A percentile compares a stretch with the other conserved stretches of the same genome.
These are phyloP conservation scores for Dolichotis patagonum DNA, from an alignment of 2,113 vertebrate species.

Conservation along the genomic window DNA sequence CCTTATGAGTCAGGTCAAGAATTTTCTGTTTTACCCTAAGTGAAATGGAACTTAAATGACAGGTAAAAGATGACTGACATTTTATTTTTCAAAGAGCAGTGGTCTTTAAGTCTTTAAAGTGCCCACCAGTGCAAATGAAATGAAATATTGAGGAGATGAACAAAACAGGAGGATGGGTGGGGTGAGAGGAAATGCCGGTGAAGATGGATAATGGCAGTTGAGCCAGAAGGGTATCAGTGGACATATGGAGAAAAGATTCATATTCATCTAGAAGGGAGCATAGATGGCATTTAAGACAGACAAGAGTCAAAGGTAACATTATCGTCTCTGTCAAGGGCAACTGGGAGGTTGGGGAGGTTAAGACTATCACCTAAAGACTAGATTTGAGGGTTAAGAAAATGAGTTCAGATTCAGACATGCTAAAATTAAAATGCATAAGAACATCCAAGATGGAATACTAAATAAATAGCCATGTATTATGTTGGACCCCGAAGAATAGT, in stretches of 20 bases:
- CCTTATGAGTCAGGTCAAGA: background rate
- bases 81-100: conserved; percentile 35
- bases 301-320: background rate
- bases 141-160: background rate
- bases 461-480: background rate
- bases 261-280: background rate
- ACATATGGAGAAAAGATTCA: background rate
- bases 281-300: background rate
- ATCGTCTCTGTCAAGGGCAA: background rate
- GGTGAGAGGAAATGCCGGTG: background rate
- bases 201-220: background rate
- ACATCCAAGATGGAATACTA: background rate
- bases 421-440: background rate
- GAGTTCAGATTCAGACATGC: background rate
- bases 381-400: background rate
- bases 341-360: background rate
- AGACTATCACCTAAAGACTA: background rate
- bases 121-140: background rate
- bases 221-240: background rate
- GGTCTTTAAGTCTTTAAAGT: background rate
- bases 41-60: conserved; percentile 21
- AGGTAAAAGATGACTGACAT: background rate
- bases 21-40: conserved; percentile 31
- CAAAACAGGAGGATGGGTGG: background rate
- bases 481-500: background rate